These are phyloP conservation scores for Saturnia pavonia DNA, from an alignment of 2,888 invertebrate species.

Conservation along the genomic window DNA sequence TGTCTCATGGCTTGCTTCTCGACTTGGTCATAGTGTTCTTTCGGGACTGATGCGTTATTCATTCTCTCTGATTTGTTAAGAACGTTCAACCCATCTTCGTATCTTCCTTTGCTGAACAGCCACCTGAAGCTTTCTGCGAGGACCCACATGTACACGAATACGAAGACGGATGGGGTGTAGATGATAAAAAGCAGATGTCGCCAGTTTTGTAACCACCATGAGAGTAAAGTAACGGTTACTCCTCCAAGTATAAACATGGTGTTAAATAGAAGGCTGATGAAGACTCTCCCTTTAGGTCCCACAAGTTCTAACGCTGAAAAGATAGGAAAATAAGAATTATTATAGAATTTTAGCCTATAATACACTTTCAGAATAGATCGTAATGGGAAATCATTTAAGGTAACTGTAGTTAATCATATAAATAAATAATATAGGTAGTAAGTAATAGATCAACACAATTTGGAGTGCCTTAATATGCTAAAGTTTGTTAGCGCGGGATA, in stretches of 20 bases:
- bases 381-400: background rate
- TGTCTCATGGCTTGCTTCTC: constrained; percentile 71
- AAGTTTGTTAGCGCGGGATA: too few species aligned
- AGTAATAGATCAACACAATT: too few species aligned
- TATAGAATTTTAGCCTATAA: background rate
- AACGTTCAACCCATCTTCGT: constrained; percentile 84
- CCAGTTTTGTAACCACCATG: constrained; percentile 75
- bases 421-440: too few species aligned
- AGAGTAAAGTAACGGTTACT: constrained; percentile 67
- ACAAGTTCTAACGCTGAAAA: constrained; percentile 71
- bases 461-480: too few species aligned
- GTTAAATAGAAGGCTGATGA: constrained; percentile 73
- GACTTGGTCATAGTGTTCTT: constrained; percentile 71
- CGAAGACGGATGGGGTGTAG: constrained; percentile 68
- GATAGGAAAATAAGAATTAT: constrained; percentile 22
- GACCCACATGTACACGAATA: constrained; percentile 68
- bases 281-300: constrained; percentile 74
- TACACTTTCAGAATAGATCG: background rate
- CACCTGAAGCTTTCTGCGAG: constrained; percentile 73
- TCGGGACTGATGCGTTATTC: constrained; percentile 79
- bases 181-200: constrained; percentile 70
- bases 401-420: too few species aligned
- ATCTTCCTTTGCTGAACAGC: constrained; percentile 83
- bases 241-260: constrained; percentile 77
- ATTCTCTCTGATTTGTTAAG: constrained; percentile 83